Evolutionary conservation across 92 coral and sea anemone genomes (phyloP).

Genomic region (Epizoanthus fatuus): DNA sequence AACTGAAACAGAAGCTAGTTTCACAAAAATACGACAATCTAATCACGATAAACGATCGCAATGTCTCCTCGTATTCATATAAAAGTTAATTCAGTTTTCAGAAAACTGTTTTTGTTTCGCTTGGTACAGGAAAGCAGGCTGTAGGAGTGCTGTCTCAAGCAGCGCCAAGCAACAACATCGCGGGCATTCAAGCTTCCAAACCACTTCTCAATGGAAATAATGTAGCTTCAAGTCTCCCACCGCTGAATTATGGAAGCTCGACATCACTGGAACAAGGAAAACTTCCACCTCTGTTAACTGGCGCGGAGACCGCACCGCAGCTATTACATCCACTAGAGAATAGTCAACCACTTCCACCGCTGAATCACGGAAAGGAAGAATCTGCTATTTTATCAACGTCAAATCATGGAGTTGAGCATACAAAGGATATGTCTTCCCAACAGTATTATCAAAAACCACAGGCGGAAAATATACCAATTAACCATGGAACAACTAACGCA

Average conservation of each 20-base stretch:
- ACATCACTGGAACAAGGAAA: background rate
- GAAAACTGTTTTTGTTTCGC: background rate
- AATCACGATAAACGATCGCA: background rate
- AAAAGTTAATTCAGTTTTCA: conserved; percentile 8
- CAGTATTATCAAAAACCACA: conserved; percentile 12
- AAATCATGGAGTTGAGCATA: background rate
- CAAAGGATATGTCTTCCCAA: background rate
- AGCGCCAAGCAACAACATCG: background rate
- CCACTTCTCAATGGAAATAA: background rate
- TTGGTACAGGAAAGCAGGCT: conserved; percentile 32
- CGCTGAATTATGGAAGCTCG: background rate
- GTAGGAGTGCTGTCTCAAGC: background rate
- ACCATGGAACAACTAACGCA: background rate
- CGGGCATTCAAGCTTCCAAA: background rate
- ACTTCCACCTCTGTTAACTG: background rate
- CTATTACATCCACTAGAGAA: background rate
- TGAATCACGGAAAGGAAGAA: background rate
- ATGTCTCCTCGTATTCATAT: background rate
- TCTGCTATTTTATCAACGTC: background rate
- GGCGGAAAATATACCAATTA: background rate
- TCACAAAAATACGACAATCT: background rate
- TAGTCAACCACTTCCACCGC: background rate
- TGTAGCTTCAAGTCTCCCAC: background rate
- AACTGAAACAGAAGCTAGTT: too few relatives aligned
- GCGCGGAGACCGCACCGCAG: background rate